Percentiles rank a stretch among this genome's conserved stretches.
Evolutionary conservation across 2,113 vertebrate genomes (phyloP).

Genomic region (Hydrolagus affinis): DNA sequence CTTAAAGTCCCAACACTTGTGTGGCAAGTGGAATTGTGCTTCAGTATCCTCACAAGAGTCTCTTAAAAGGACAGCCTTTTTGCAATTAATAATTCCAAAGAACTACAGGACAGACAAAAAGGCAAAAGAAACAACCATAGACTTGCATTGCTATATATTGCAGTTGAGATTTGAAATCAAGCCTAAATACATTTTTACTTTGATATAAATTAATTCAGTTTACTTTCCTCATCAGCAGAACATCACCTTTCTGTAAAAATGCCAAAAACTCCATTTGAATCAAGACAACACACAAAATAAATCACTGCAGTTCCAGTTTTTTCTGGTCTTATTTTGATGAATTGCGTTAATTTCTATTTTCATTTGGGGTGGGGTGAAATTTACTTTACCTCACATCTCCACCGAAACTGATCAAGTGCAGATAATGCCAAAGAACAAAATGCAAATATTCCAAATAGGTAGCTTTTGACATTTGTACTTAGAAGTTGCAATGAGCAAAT

Average conservation of each 20-base stretch:
- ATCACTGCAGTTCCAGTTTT: background rate
- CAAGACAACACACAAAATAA: background rate
- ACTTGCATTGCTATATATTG: slow-evolving; percentile 11
- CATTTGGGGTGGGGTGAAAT: background rate
- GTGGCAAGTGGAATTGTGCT: no score
- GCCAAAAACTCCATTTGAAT: slow-evolving; percentile 9
- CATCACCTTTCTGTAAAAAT: background rate
- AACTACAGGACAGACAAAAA: background rate
- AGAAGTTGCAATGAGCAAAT: no score
- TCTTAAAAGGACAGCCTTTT: background rate
- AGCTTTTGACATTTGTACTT: no score
- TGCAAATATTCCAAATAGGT: no score
- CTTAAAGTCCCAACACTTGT: no score
- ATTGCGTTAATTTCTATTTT: background rate
- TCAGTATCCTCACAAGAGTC: background rate
- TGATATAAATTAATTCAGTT: slow-evolving; percentile 24
- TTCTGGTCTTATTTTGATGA: background rate
- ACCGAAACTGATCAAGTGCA: no score
- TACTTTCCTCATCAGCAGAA: slow-evolving; percentile 14
- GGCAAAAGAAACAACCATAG: background rate
- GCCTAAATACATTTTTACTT: slow-evolving; percentile 13
- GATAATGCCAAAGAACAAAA: no score
- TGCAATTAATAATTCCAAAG: background rate
- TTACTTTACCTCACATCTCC: background rate
- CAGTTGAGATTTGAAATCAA: background rate